These are phyloP conservation scores for Conger conger DNA, from an alignment of 2,113 vertebrate genomes.

Conservation along the genomic window DNA sequence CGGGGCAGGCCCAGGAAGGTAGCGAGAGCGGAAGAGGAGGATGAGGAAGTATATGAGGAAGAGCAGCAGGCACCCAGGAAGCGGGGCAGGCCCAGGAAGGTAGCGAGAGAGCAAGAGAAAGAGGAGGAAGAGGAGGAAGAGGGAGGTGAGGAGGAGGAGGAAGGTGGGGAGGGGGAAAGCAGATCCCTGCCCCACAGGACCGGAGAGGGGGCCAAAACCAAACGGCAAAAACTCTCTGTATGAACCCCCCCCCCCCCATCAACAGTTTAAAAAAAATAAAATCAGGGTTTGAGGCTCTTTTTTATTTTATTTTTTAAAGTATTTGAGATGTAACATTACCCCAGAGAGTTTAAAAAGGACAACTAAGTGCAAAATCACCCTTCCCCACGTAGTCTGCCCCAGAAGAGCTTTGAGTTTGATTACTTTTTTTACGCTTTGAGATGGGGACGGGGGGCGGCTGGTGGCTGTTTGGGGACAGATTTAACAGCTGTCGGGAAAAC, in stretches of 20 bases:
- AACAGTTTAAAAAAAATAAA: too few species aligned
- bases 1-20: too few species aligned
- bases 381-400: neutral
- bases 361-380: too few species aligned
- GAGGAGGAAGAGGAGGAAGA: conserved; percentile 53
- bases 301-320: conserved; percentile 55
- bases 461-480: neutral
- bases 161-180: conserved; percentile 52
- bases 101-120: too few species aligned
- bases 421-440: neutral
- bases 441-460: neutral
- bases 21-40: too few species aligned
- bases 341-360: neutral
- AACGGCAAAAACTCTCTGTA: conserved; percentile 67
- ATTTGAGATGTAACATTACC: neutral
- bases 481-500: conserved; percentile 13
- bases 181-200: conserved; percentile 54
- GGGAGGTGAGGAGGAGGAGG: conserved; percentile 58
- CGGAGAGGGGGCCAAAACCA: conserved; percentile 64
- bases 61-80: too few species aligned
- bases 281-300: conserved; percentile 43
- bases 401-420: neutral
- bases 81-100: too few species aligned
- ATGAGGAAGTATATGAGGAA: too few species aligned
- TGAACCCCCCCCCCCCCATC: conserved; percentile 44